Evolutionary conservation across 1,140 invertebrate species (phyloP).

Genomic region (Ylistrum balloti): DNA sequence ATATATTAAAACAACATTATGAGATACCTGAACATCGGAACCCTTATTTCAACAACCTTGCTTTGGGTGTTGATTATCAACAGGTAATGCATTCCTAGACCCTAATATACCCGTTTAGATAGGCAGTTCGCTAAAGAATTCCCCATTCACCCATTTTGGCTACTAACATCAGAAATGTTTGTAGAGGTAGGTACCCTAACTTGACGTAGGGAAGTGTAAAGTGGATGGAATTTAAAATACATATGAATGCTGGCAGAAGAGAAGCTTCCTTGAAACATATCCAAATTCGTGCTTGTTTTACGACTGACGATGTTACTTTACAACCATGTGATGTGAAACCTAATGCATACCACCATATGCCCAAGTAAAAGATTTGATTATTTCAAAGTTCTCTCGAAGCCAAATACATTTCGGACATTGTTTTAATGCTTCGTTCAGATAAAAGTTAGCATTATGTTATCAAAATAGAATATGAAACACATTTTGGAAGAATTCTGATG

Average conservation of each 20-base stretch:
- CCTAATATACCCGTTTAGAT: too few relatives aligned
- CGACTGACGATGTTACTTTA: slow-evolving; percentile 11
- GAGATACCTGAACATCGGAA: too few relatives aligned
- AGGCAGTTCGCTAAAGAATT: too few relatives aligned
- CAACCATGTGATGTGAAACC: slow-evolving; percentile 26
- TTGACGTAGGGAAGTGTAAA: neutral
- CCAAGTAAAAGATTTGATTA: slow-evolving; percentile 28
- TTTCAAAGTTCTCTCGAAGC: slow-evolving; percentile 38
- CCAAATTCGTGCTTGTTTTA: slow-evolving; percentile 34
- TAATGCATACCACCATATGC: slow-evolving; percentile 26
- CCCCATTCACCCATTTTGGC: too few relatives aligned
- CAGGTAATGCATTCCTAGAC: too few relatives aligned
- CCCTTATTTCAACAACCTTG: too few relatives aligned
- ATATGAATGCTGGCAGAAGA: slow-evolving; percentile 33
- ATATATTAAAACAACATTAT: too few relatives aligned
- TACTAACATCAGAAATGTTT: neutral
- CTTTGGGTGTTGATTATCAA: too few relatives aligned
- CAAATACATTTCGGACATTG: slow-evolving; percentile 38
- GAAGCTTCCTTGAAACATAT: neutral
- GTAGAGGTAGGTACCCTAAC: neutral
- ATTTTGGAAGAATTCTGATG: slow-evolving; percentile 23
- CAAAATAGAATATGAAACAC: slow-evolving; percentile 26
- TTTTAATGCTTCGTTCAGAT: slow-evolving; percentile 8
- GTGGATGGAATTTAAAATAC: slow-evolving; percentile 17
- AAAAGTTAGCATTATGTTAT: neutral